phyloP scores from a whole-genome alignment of 2,888 invertebrate species.

The Pristionchus mayeri region DNA sequence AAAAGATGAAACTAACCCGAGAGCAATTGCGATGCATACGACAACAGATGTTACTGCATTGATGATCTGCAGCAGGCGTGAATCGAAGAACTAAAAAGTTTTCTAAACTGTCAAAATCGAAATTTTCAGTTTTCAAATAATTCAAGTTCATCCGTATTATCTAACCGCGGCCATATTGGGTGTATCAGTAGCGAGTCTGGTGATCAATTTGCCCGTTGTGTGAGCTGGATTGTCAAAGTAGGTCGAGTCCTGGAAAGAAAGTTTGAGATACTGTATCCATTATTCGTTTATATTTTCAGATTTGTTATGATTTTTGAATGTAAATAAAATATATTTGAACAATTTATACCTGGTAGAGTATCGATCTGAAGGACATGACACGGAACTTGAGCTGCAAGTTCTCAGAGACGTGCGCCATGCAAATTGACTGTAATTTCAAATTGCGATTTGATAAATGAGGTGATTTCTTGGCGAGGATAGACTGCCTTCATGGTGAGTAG shows the following conservation, averaged over 20 bases:
- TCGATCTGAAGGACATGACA: conserved; percentile 67
- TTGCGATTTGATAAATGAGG: no score
- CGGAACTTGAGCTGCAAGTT: conserved; percentile 70
- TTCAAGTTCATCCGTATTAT: no score
- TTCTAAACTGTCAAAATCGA: no score
- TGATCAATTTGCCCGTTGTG: conserved; percentile 77
- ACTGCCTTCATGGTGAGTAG: no score
- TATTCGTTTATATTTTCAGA: no score
- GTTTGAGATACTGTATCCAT: no score
- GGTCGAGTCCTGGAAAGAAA: conserved; percentile 75
- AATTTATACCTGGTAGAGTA: conserved; percentile 76
- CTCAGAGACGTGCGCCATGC: conserved; percentile 66
- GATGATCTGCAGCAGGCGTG: conserved; percentile 76
- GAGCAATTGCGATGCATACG: conserved; percentile 77
- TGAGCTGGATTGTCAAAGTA: conserved; percentile 78
- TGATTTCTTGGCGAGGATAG: no score
- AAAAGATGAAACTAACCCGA: conserved; percentile 74
- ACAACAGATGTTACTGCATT: conserved; percentile 76
- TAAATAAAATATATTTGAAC: no score
- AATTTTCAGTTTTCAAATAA: no score
- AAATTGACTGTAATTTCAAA: conserved; percentile 61
- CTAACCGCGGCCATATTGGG: conserved; percentile 77
- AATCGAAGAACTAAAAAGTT: conserved; percentile 75
- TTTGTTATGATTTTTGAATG: no score
- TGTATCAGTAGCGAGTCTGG: conserved; percentile 78